Evolutionary conservation across 2,113 vertebrate species (phyloP), one percentile per base, ranked within the genome.

Genomic region (Melanerpes aurifrons): DNA sequence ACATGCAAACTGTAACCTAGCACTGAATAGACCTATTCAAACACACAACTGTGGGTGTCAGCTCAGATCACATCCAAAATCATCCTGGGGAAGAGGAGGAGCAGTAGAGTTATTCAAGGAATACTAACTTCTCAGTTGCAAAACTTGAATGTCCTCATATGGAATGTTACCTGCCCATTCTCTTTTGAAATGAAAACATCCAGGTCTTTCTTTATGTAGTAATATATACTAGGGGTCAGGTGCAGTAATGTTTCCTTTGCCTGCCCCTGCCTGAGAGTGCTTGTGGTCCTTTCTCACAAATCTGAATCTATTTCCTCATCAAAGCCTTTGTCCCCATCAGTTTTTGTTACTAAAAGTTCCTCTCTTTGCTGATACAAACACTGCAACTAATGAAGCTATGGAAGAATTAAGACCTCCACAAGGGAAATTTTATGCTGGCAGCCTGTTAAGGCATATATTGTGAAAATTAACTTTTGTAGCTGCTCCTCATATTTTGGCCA

Each of bases 11-110:
- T 86, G 48, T 77, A 95, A 80, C 57, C 35, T 94, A 83, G 57
- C 79, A 70, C 76, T 78, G 82, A 94, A 83, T 10, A 95, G 69
- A 86, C 37, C 74, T 93, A 73, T 87, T 95, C 94, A 90, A 95
- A 92, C 64, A 81, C 86, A 92, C 89, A 81, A 92, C 76, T 72
- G 54, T 87, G 90, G 37, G 21, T 89, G 93, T 94, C 95, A 79
- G 50, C 69, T 93, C 90, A 76, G 87, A 94, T 95, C 87, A 77
- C 58, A 93, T 91, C 76, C 50, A 43, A 43, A 86, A 48, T 59
- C 54, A 47, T 57, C 68, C 48, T 29, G 53, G 37, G 40, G 76
- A 93, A 84, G 50, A 76, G 45, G 54, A 87, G 64, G 43, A 68
- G 45, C 45, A 48, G 29, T 84, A 6, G 67, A 63, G 82, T 92